phyloP scores from a whole-genome alignment of 2,797 vertebrate genomes.

The Melanotaenia parkinsoni region DNA sequence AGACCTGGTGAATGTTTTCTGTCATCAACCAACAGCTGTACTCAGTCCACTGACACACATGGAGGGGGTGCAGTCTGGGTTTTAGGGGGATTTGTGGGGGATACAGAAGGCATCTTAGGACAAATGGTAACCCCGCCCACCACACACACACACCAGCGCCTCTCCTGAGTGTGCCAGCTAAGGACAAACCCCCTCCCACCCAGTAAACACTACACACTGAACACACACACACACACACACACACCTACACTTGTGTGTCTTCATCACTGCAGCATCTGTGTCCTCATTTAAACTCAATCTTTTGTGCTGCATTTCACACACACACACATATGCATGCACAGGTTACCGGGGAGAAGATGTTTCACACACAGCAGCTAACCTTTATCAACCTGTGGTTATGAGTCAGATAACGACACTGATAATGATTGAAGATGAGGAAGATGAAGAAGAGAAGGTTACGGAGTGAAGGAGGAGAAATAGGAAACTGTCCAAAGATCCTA shows the following conservation, averaged over 20 bases:
- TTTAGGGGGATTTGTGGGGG: not conserved
- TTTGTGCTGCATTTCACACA: conserved; percentile 13
- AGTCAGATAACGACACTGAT: not conserved
- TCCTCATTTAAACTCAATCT: conserved; percentile 53
- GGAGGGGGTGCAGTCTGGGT: not conserved
- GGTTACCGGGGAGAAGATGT: not conserved
- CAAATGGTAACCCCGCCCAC: not conserved
- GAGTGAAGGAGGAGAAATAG: too few relatives aligned
- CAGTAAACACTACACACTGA: conserved; percentile 16
- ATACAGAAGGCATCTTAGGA: conserved; percentile 12
- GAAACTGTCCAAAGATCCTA: not conserved
- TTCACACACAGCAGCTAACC: conserved; percentile 11
- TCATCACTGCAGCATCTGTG: conserved; percentile 31
- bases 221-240: conserved; percentile 5
- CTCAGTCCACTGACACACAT: not conserved
- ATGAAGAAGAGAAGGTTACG: too few relatives aligned
- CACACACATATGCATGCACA: conserved; percentile 2
- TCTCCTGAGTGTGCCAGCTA: conserved; percentile 20
- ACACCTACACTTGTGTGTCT: conserved; percentile 5
- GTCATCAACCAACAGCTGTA: not conserved
- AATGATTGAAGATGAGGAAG: not conserved
- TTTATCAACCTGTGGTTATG: conserved; percentile 7
- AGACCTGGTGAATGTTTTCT: not conserved
- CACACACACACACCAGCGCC: conserved; percentile 16
- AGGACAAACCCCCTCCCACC: conserved; percentile 40